Base-by-base conservation (phyloP, 2,113 vertebrate species). In the Limnothrissa miodon region DNA sequence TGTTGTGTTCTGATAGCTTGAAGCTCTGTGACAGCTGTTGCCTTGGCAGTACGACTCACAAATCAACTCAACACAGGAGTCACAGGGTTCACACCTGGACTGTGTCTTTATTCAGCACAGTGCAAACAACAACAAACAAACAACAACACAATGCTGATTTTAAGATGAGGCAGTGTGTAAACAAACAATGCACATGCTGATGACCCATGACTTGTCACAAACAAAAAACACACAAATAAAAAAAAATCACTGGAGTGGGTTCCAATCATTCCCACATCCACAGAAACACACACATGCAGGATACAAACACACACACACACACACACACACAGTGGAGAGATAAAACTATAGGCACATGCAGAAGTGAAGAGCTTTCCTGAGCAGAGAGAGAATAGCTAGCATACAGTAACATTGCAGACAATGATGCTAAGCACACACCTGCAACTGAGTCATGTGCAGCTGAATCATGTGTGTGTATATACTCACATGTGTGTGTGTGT, bases 111-210 rank as follows among this genome's bases (percentile, higher is more conserved):
- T 80, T 45, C 78, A 78, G 48, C 45, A 33, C 45, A 39, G 39
- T 21, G 45, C 51, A 51, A n/a, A 80, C n/a, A 33, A 15, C 2
- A 33, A 36, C n/a, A 70, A 45, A 42, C 42, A 78, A 74, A 74
- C 29, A 19, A 39, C 29, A 74, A 5, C n/a, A 33, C 23, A 59
- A 25, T 11, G 46, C 46, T 15, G 11, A 66, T 36, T 33, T 4
- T 33, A 15, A 74, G 66, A 74, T 74, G 66, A 29, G 29, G 66
- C 25, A 74, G 11, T 15, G 66, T 66, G 59, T 74, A 33, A 74
- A 36, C 66, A 74, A 74, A 74, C 33, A 36, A 74, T 19, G 82
- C 78, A 82, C 42, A 82, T 33, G 48, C 74, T 7, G 51, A 82
- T 74, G 17, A 48, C 78, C 51, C 9, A 13, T 21, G 9, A 74